A percentile compares a stretch with the other conserved stretches of the same genome.
These are phyloP conservation scores for Ochropacha duplaris DNA, from an alignment of 2,888 invertebrate genomes.

Conservation along the genomic window DNA sequence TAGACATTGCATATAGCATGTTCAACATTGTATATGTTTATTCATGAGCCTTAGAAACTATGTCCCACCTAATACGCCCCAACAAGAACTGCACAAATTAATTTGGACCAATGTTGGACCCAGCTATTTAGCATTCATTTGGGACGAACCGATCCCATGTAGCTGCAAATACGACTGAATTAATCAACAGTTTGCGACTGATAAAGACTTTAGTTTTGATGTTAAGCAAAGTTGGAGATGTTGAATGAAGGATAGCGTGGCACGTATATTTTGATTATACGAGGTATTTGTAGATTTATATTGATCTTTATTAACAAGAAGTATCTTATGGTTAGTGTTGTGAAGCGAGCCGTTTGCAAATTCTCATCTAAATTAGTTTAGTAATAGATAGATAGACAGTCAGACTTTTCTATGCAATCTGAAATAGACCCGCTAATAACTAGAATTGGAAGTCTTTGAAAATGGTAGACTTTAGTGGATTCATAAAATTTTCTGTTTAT, in stretches of 20 bases:
- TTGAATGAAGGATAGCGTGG: not conserved
- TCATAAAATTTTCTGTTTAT: too few relatives aligned
- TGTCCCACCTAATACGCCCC: constrained; percentile 48
- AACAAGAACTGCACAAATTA: constrained; percentile 59
- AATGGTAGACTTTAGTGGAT: too few relatives aligned
- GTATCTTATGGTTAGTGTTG: too few relatives aligned
- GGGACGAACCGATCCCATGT: constrained; percentile 42
- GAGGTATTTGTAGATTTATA: too few relatives aligned
- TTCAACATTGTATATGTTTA: constrained; percentile 39
- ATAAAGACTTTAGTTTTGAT: constrained; percentile 15
- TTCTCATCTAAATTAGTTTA: too few relatives aligned
- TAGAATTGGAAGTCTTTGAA: too few relatives aligned
- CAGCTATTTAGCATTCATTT: constrained; percentile 65
- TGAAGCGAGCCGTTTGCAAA: too few relatives aligned
- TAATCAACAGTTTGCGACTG: constrained; percentile 35
- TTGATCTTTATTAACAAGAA: too few relatives aligned
- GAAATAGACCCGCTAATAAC: too few relatives aligned
- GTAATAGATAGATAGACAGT: too few relatives aligned
- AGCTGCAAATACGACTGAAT: constrained; percentile 49
- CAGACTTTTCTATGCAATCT: too few relatives aligned
- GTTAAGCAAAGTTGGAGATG: not conserved
- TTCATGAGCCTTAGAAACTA: constrained; percentile 39
- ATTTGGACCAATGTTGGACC: constrained; percentile 56
- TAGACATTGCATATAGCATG: constrained; percentile 23
- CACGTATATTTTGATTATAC: too few relatives aligned